Base-by-base conservation (phyloP, 2,797 vertebrate genomes). In the Thunnus albacares region DNA sequence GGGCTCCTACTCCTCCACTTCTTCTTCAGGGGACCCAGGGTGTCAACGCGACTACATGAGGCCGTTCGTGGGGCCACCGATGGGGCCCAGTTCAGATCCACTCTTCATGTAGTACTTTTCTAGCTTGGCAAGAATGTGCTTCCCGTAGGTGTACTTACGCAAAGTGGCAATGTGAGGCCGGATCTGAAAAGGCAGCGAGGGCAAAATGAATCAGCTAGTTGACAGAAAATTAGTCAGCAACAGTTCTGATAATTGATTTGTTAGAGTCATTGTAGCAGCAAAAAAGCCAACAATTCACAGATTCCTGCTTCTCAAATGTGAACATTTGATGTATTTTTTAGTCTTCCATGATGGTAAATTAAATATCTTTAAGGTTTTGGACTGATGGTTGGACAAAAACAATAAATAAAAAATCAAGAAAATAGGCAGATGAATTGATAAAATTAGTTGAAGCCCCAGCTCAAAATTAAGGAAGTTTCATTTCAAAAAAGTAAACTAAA, bases 101-200 rank as follows among this genome's bases (percentile, higher is more conserved):
- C 97, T 99, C 94, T 99, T 99, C 97, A 99, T 97, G 96, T 99
- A 99, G 89, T 99, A 99, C 92, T 99, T 99, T 83, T 99, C 98
- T 93, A 99, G 79, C 95, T 99, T 99, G 88, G 98, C 98, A 95
- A 99, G 92, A 88, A 99, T 99, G 95, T 99, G 98, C 93, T 99
- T 99, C 74, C 98, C 98, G 0, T 99, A 99, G 15, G 98, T 99
- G 65, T 99, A 99, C 94, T 99, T 99, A 75, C 98, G 97, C 86
- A 99, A 93, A 83, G 98, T 99, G 71, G 98, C 97, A 84, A 99
- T 98, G 91, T 99, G 98, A 85, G 98, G 98, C 92, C 98, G 97
- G 88, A 99, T 99, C 98, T 99, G 65, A 70, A 55, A 11, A 71
- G 28, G 1, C 28, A 26, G 18, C 65, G 38, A n/a, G 13, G 5